Percentiles rank a stretch among this genome's conserved stretches.
These are phyloP conservation scores for Patiria miniata DNA, from an alignment of 35 echinoderm and acorn worm genomes.

Conservation along the genomic window DNA sequence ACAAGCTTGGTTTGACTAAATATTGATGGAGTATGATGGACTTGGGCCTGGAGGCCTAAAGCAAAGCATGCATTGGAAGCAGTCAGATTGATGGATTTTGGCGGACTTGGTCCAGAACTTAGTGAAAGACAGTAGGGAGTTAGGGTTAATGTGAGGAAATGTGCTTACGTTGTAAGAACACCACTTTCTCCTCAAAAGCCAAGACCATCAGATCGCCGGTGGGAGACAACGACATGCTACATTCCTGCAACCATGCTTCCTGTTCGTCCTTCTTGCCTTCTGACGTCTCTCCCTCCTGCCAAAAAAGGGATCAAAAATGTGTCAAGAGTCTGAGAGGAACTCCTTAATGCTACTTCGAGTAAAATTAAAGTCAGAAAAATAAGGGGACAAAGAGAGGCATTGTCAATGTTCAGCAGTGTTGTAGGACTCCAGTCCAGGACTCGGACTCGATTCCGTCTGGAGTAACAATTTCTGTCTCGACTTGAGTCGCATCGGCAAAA, in stretches of 20 bases:
- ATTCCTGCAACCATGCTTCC: slow-evolving; percentile 92
- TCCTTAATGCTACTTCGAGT: too few relatives aligned
- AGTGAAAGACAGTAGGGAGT: too few relatives aligned
- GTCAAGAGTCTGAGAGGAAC: not conserved
- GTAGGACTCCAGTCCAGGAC: not conserved
- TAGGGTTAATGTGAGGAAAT: not conserved
- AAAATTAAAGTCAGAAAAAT: not conserved
- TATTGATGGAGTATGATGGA: too few relatives aligned
- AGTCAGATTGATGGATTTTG: too few relatives aligned
- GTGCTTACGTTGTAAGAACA: slow-evolving; percentile 92
- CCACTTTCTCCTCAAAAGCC: slow-evolving; percentile 82
- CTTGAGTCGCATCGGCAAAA: too few relatives aligned
- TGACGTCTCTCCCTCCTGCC: slow-evolving; percentile 13
- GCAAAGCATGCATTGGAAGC: too few relatives aligned
- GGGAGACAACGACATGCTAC: slow-evolving; percentile 74
- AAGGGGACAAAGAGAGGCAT: not conserved
- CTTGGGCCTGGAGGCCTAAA: too few relatives aligned
- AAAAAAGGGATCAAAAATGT: slow-evolving; percentile 13
- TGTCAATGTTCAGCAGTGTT: not conserved
- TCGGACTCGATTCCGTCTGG: too few relatives aligned
- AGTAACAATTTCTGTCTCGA: too few relatives aligned
- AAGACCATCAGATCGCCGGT: slow-evolving; percentile 85
- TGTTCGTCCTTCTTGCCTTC: slow-evolving; percentile 48
- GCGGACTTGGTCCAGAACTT: too few relatives aligned
- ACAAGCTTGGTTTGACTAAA: too few relatives aligned